These are phyloP conservation scores for Chiloscyllium punctatum DNA, from an alignment of 2,797 vertebrate genomes.

Conservation along the genomic window DNA sequence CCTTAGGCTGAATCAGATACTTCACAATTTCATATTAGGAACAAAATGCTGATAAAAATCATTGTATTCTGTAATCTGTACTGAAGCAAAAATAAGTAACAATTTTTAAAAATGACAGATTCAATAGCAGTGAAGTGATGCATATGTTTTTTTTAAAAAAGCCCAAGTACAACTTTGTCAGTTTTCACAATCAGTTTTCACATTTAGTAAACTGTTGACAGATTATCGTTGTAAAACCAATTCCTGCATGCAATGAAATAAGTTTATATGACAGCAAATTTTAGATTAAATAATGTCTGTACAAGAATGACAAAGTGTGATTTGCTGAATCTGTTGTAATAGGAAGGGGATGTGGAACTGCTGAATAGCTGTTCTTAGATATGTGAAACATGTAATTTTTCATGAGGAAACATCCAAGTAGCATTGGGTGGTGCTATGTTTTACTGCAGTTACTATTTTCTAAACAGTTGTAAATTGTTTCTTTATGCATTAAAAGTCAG, in stretches of 20 bases:
- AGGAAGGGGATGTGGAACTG: neutral
- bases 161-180: neutral
- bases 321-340: neutral
- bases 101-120: neutral
- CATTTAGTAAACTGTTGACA: neutral
- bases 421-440: constrained; percentile 47
- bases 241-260: neutral
- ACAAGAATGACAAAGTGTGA: neutral
- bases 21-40: too few species aligned
- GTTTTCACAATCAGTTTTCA: neutral
- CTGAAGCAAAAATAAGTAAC: too few species aligned
- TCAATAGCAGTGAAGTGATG: neutral
- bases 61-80: too few species aligned
- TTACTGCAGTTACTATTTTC: constrained; percentile 46
- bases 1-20: too few species aligned
- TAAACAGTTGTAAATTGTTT: constrained; percentile 48
- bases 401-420: constrained; percentile 42
- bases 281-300: neutral
- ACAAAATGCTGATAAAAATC: too few species aligned
- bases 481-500: constrained; percentile 20
- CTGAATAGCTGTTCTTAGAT: neutral
- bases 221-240: neutral
- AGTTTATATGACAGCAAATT: neutral
- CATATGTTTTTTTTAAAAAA: neutral
- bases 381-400: constrained; percentile 39